These are phyloP conservation scores for Agrypnus murinus DNA, from an alignment of 2,888 invertebrate genomes.

Conservation along the genomic window DNA sequence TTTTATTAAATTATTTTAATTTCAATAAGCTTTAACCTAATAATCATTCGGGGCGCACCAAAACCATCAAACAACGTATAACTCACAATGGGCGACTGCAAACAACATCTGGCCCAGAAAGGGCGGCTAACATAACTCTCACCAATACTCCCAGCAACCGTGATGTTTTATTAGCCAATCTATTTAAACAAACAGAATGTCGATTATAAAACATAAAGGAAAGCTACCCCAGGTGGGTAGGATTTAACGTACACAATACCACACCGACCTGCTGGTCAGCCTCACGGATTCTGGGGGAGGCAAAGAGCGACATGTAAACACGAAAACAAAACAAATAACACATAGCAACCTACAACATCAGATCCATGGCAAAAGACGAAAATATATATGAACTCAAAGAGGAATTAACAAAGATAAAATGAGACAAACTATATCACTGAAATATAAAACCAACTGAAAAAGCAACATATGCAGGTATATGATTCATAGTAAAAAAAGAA, in stretches of 20 bases:
- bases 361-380: constrained; percentile 17
- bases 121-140: background rate
- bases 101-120: background rate
- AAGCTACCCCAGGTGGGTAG: constrained; percentile 15
- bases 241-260: background rate
- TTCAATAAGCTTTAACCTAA: too few species aligned
- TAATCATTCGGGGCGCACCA: background rate
- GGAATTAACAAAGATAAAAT: constrained; percentile 16
- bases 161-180: background rate
- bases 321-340: background rate
- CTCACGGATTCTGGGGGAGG: constrained; percentile 15
- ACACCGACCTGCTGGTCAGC: constrained; percentile 9
- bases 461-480: constrained; percentile 11
- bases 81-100: background rate
- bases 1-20: too few species aligned
- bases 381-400: constrained; percentile 10
- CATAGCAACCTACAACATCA: constrained; percentile 17
- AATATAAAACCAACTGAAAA: constrained; percentile 8
- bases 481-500: constrained; percentile 12
- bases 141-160: constrained; percentile 7
- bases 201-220: constrained; percentile 2
- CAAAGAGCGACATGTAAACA: constrained; percentile 3
- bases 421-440: background rate
- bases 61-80: background rate
- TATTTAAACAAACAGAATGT: constrained; percentile 3